Percentiles rank a stretch among this genome's conserved stretches.
Evolutionary conservation across 2,797 vertebrate species (phyloP).

Genomic region (Zonotrichia albicollis): DNA sequence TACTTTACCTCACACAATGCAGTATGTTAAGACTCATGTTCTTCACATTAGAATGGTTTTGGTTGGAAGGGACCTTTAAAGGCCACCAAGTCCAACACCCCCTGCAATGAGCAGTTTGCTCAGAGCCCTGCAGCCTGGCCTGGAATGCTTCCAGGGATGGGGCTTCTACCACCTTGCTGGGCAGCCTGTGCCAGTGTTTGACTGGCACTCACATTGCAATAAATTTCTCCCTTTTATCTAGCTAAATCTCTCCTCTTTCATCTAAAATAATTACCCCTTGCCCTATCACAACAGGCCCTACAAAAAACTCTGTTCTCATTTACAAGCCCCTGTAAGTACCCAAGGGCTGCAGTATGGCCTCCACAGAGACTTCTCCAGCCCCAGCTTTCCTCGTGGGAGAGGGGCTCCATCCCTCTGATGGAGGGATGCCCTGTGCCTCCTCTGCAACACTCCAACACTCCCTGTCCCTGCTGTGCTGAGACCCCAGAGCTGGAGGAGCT

Average conservation of each 20-base stretch:
- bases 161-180: background rate
- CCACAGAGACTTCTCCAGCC: background rate
- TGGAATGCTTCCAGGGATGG: background rate
- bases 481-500: background rate
- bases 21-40: background rate
- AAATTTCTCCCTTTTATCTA: background rate
- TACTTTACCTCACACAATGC: background rate
- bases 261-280: background rate
- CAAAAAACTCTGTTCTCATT: background rate
- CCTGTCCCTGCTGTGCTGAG: too few species aligned
- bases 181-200: background rate
- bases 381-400: background rate
- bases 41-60: background rate
- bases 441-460: background rate
- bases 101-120: background rate
- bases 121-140: background rate
- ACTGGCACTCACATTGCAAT: accelerated
- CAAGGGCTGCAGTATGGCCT: background rate
- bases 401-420: background rate
- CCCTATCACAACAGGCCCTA: background rate
- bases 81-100: background rate
- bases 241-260: background rate
- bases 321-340: background rate
- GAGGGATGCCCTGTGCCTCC: background rate
- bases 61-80: background rate